Percentiles rank a stretch among this genome's conserved stretches.
Conservation (phyloP, 2,113 vertebrate species). For the Scopus umbretta region DNA sequence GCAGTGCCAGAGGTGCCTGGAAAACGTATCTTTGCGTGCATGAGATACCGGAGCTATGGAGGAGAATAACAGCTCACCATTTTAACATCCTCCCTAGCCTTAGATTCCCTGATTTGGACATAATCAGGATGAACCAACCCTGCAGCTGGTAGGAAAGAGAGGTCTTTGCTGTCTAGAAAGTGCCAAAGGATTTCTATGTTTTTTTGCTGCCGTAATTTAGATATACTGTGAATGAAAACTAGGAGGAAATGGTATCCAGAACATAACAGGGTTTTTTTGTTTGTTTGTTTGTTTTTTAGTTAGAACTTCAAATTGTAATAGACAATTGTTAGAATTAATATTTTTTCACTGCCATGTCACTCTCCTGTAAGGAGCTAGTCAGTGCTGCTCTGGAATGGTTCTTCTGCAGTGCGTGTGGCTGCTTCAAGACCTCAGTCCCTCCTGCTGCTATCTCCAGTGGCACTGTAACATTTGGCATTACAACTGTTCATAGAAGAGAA, state of each 20-base stretch:
- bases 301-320: neutral
- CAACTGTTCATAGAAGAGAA: neutral
- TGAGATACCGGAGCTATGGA: neutral
- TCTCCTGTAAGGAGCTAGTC: neutral
- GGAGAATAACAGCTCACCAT: neutral
- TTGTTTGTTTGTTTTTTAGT: too few relatives aligned
- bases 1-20: neutral
- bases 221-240: neutral
- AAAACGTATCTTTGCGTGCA: neutral
- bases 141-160: neutral
- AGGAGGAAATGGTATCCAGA: neutral
- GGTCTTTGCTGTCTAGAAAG: neutral
- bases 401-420: neutral
- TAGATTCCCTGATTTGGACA: neutral
- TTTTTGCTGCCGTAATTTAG: neutral
- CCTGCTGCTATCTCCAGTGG: accelerated
- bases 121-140: neutral
- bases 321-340: neutral
- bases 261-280: too few relatives aligned
- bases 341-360: neutral
- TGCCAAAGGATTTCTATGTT: neutral
- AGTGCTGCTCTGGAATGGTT: neutral
- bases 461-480: neutral
- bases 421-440: neutral
- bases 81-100: neutral